Percentiles rank a stretch among this genome's conserved stretches.
phyloP scores from a whole-genome alignment of 2,797 vertebrate genomes.

The Eulemur coronatus region DNA sequence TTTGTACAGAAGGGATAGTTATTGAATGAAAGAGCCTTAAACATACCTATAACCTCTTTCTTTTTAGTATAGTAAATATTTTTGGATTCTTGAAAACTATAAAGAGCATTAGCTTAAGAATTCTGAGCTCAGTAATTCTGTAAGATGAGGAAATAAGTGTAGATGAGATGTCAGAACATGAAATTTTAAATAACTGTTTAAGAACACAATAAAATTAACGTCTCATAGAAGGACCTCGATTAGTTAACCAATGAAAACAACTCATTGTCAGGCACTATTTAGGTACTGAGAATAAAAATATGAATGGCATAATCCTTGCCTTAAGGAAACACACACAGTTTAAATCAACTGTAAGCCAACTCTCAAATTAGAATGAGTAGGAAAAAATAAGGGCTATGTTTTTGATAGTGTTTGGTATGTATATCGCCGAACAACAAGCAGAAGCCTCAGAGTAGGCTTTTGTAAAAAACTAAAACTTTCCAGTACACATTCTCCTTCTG shows the following conservation, averaged over 20 bases:
- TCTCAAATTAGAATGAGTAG: not conserved
- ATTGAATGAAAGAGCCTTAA: conserved; percentile 33
- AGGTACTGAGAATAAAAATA: not conserved
- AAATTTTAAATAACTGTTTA: not conserved
- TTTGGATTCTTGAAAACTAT: conserved; percentile 39
- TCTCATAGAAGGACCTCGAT: not conserved
- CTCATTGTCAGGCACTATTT: not conserved
- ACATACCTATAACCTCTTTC: not conserved
- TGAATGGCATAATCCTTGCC: not conserved
- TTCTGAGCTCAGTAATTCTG: not conserved
- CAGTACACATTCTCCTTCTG: not conserved
- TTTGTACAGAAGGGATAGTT: not conserved
- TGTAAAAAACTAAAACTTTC: not conserved
- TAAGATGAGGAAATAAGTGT: not conserved
- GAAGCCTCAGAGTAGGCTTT: not conserved
- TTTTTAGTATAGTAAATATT: not conserved
- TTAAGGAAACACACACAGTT: not conserved
- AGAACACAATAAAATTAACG: conserved; percentile 12
- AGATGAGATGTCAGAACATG: not conserved
- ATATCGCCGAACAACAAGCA: not conserved
- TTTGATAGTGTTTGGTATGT: not conserved
- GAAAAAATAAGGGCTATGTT: not conserved
- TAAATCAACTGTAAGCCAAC: not conserved
- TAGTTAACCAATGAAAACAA: not conserved
- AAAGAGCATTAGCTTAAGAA: conserved; percentile 1